phyloP scores from a whole-genome alignment of 2,888 invertebrate species.

The Cerastis leucographa region DNA sequence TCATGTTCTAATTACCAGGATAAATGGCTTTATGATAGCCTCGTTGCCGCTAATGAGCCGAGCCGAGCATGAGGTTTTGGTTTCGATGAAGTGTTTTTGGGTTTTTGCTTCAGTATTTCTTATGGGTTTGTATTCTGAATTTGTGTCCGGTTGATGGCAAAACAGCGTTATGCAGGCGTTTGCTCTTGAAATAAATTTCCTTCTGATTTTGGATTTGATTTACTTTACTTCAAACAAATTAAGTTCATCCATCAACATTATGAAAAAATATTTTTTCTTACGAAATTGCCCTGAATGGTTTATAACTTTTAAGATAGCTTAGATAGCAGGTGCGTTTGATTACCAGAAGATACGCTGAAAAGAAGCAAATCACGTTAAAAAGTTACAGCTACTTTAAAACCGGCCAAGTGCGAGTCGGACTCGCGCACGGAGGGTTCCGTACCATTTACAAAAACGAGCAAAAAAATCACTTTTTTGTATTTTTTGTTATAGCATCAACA shows the following conservation, averaged over 20 bases:
- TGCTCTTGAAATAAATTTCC: not conserved
- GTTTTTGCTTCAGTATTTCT: not conserved
- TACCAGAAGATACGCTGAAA: not conserved
- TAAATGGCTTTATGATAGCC: not conserved
- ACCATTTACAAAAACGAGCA: too few relatives aligned
- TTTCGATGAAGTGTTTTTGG: not conserved
- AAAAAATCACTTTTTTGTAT: too few relatives aligned
- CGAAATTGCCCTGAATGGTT: not conserved
- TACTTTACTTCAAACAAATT: not conserved
- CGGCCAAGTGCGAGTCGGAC: too few relatives aligned
- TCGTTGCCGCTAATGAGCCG: not conserved
- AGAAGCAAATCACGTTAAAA: not conserved
- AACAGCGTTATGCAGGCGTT: not conserved
- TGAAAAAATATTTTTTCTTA: not conserved
- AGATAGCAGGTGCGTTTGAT: constrained; percentile 29
- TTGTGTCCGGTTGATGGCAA: not conserved
- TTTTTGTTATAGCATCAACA: too few relatives aligned
- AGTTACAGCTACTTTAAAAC: not conserved
- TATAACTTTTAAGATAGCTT: not conserved
- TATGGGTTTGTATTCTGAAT: not conserved
- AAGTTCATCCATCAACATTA: not conserved
- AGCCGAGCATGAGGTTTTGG: not conserved
- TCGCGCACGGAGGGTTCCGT: too few relatives aligned
- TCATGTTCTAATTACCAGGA: not conserved
- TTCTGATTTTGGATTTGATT: not conserved